Percentiles rank a stretch among this genome's conserved stretches.
Conservation (phyloP, 2,797 vertebrate species). For the Clamator glandarius region DNA sequence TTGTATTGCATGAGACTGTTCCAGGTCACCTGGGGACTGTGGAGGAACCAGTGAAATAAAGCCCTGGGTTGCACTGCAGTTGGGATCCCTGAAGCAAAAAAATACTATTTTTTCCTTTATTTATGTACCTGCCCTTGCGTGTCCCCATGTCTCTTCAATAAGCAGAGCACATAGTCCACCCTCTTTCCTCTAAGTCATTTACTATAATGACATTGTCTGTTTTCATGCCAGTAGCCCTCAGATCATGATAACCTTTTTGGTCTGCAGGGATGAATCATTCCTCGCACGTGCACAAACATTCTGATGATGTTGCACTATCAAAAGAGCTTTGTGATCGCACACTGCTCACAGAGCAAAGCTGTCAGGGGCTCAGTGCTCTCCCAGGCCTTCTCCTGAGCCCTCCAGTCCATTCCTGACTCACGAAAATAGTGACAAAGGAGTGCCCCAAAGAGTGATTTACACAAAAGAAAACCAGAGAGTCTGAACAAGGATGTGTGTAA, state of each 20-base stretch:
- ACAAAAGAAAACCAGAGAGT: background rate
- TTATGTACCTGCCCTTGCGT: background rate
- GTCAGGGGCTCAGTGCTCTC: background rate
- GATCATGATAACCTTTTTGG: background rate
- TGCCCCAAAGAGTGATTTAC: background rate
- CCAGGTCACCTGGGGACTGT: background rate
- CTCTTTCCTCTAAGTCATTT: background rate
- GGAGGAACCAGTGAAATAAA: background rate
- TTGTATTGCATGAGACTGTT: background rate
- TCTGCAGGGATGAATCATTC: background rate
- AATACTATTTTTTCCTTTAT: background rate
- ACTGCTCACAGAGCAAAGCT: constrained; percentile 9
- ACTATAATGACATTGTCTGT: background rate
- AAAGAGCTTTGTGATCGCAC: background rate
- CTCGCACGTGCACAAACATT: background rate
- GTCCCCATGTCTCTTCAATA: background rate
- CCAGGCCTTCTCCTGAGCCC: background rate
- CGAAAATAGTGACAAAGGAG: background rate
- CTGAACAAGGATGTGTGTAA: background rate
- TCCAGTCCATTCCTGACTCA: background rate
- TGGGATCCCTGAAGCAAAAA: background rate
- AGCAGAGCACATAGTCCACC: background rate
- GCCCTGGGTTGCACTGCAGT: background rate
- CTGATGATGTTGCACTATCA: background rate
- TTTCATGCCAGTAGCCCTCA: background rate